Evolutionary conservation across 1,140 invertebrate species (phyloP).

Genomic region (Elymnias hypermnestra): DNA sequence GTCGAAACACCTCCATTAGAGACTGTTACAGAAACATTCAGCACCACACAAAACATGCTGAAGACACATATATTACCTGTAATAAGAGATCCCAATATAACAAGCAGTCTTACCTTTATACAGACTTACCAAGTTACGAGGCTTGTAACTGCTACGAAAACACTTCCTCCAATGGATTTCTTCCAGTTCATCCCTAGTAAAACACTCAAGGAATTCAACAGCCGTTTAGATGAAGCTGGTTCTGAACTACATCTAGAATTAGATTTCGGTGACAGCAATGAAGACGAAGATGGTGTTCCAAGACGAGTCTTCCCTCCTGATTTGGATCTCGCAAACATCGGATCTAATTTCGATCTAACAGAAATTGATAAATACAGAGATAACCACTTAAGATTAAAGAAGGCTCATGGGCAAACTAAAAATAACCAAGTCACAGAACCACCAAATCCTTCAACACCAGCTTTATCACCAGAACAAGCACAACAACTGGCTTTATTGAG

Average conservation of each 20-base stretch:
- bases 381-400: slow-evolving; percentile 77
- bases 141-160: slow-evolving; percentile 91
- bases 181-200: slow-evolving; percentile 92
- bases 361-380: slow-evolving; percentile 81
- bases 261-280: slow-evolving; percentile 88
- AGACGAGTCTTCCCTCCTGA: slow-evolving; percentile 80
- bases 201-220: slow-evolving; percentile 92
- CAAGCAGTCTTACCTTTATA: slow-evolving; percentile 85
- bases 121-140: slow-evolving; percentile 92
- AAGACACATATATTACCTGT: slow-evolving; percentile 92
- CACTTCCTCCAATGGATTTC: slow-evolving; percentile 89
- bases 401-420: slow-evolving; percentile 77
- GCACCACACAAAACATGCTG: slow-evolving; percentile 89
- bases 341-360: slow-evolving; percentile 81
- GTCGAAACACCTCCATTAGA: slow-evolving; percentile 88
- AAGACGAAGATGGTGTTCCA: slow-evolving; percentile 81
- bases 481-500: slow-evolving; percentile 85
- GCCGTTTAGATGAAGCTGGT: slow-evolving; percentile 89
- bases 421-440: slow-evolving; percentile 68
- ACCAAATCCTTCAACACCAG: slow-evolving; percentile 62
- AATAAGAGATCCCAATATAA: slow-evolving; percentile 82
- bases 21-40: slow-evolving; percentile 93
- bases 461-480: slow-evolving; percentile 82
- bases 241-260: slow-evolving; percentile 90
- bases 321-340: slow-evolving; percentile 80